Conservation (phyloP, 2,888 invertebrate genomes). For the Diarsia brunnea region DNA sequence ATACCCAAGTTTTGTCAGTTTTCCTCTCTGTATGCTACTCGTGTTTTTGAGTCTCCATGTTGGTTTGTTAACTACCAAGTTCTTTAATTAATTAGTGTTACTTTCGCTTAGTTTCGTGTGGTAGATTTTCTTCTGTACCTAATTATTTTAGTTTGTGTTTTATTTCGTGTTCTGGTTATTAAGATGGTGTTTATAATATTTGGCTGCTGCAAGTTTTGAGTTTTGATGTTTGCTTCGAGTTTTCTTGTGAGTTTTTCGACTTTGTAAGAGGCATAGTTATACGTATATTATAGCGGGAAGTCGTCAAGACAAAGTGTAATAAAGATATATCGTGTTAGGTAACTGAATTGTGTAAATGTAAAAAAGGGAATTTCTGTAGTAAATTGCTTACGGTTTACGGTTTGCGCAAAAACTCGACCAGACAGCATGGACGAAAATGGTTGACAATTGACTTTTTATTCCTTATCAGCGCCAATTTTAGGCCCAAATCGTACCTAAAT, state of each 20-base stretch:
- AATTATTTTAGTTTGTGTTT: conserved; percentile 23
- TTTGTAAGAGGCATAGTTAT: neutral
- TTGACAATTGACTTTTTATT: neutral
- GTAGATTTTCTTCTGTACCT: conserved; percentile 41
- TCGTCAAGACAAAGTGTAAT: neutral
- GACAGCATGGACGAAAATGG: neutral
- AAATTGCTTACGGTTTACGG: no score
- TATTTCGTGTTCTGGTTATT: conserved; percentile 15
- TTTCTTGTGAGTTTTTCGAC: neutral
- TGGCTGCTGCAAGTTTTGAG: neutral
- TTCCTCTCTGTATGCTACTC: conserved; percentile 63
- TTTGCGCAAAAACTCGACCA: no score
- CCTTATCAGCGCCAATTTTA: neutral
- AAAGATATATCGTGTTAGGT: neutral
- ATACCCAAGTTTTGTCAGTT: conserved; percentile 42
- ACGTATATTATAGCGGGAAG: neutral
- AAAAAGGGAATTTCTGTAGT: no score
- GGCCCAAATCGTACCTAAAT: neutral
- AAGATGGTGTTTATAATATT: neutral
- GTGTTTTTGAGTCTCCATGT: conserved; percentile 61
- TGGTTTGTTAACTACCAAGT: conserved; percentile 57
- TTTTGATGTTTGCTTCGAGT: neutral
- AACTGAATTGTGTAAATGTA: neutral
- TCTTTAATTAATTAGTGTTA: conserved; percentile 66
- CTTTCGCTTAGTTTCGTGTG: conserved; percentile 20